These are phyloP conservation scores for Ceratosolen solmsi DNA, from an alignment of 1,140 invertebrate genomes.

Conservation along the genomic window DNA sequence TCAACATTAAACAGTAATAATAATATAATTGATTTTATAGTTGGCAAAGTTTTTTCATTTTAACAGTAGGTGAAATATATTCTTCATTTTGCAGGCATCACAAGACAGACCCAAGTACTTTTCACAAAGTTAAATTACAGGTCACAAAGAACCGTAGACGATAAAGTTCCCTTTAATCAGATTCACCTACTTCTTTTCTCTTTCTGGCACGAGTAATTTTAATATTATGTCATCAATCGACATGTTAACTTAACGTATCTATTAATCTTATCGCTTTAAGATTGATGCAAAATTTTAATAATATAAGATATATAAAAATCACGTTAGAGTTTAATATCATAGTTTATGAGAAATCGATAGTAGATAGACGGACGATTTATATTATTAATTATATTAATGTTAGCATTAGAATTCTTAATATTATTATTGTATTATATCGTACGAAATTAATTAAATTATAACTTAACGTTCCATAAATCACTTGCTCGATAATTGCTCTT, in stretches of 20 bases:
- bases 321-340: neutral
- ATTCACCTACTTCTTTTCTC: neutral
- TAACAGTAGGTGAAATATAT: neutral
- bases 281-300: neutral
- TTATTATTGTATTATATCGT: too few species aligned
- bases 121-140: constrained; percentile 16
- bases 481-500: too few species aligned
- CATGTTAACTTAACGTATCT: neutral
- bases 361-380: too few species aligned
- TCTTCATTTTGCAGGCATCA: neutral
- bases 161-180: constrained; percentile 8
- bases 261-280: neutral
- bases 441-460: too few species aligned
- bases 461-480: too few species aligned
- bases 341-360: neutral
- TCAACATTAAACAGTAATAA: neutral
- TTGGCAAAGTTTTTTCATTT: neutral
- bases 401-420: too few species aligned
- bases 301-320: neutral
- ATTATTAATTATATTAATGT: too few species aligned
- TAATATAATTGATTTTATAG: neutral
- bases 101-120: neutral
- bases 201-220: neutral
- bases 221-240: neutral
- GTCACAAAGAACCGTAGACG: neutral